Conservation (phyloP, 2,113 vertebrate genomes). For the Clarias magur region DNA sequence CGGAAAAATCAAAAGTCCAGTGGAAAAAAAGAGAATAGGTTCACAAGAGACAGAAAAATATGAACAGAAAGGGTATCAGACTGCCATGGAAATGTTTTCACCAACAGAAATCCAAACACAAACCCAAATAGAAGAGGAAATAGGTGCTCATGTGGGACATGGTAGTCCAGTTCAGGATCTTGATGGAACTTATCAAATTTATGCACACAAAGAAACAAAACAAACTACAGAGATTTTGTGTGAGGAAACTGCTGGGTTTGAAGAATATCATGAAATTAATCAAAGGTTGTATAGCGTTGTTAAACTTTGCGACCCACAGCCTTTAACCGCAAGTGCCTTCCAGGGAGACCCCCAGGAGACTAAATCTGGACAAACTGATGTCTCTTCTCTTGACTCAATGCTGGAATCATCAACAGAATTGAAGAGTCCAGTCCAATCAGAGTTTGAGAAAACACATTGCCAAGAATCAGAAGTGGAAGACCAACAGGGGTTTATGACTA, state of each 20-base stretch:
- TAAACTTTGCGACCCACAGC: slow-evolving; percentile 71
- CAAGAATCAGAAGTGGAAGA: not conserved
- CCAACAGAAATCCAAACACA: slow-evolving; percentile 1
- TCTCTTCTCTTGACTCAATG: slow-evolving; percentile 89
- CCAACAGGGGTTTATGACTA: not conserved
- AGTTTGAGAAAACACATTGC: not conserved
- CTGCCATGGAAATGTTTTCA: not conserved
- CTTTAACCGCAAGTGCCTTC: slow-evolving; percentile 62
- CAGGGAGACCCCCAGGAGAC: slow-evolving; percentile 84
- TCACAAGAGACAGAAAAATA: not conserved
- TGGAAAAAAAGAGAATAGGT: not conserved
- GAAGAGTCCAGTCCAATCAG: not conserved
- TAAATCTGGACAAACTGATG: slow-evolving; percentile 85
- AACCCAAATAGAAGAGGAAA: not conserved
- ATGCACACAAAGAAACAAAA: not conserved
- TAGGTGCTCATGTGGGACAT: not conserved
- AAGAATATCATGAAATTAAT: not conserved
- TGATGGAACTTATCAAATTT: not conserved
- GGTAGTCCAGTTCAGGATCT: not conserved
- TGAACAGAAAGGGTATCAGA: not conserved
- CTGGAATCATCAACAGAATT: not conserved
- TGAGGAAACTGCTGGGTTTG: slow-evolving; percentile 5
- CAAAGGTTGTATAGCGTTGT: not conserved
- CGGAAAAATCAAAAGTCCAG: not conserved
- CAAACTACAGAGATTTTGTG: not conserved